Conservation (phyloP, 2,113 vertebrate genomes). For the Otus sunia region DNA sequence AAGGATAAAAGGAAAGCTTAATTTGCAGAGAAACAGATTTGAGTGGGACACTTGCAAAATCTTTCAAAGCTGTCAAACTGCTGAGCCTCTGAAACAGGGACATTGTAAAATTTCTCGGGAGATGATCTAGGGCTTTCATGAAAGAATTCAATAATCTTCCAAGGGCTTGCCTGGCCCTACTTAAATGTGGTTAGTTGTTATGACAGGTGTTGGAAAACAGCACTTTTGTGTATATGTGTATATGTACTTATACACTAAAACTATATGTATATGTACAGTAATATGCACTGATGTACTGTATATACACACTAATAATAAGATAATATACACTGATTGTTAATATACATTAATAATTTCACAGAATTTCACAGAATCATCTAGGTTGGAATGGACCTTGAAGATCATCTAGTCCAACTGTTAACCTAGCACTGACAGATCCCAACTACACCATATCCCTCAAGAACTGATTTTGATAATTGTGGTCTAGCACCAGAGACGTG, state of each 20-base stretch:
- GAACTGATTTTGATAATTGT: background rate
- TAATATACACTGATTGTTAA: background rate
- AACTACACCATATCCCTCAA: background rate
- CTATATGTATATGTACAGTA: background rate
- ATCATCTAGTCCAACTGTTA: too few relatives aligned
- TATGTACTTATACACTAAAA: background rate
- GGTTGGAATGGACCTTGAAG: too few relatives aligned
- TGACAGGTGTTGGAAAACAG: background rate
- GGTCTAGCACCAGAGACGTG: background rate
- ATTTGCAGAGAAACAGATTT: conserved; percentile 11
- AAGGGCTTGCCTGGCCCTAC: background rate
- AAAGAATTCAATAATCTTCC: background rate
- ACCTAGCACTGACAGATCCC: too few relatives aligned
- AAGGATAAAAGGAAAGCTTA: background rate
- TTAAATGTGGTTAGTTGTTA: background rate
- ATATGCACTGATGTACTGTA: background rate
- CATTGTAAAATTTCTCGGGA: background rate
- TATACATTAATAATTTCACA: background rate
- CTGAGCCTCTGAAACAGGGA: background rate
- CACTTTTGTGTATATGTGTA: background rate
- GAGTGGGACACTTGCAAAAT: background rate
- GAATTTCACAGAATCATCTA: too few relatives aligned
- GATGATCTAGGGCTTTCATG: background rate
- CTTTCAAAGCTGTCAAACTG: background rate
- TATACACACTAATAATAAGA: background rate